Percentiles rank a stretch among this genome's conserved stretches.
Conservation (phyloP, 2,113 vertebrate genomes). For the Trochalopteron elliotii region DNA sequence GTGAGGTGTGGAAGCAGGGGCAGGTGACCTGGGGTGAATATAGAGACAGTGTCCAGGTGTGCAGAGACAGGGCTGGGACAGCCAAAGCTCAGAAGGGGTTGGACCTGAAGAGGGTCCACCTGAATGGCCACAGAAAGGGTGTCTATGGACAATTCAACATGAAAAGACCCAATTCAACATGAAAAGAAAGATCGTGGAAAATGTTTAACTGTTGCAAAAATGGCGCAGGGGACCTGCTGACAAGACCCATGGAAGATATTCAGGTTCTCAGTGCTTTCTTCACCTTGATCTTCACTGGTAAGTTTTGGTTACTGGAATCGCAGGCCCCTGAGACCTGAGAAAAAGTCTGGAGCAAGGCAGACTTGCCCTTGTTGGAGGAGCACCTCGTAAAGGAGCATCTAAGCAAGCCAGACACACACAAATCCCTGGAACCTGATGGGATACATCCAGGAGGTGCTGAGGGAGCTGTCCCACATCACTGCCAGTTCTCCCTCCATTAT, state of each 20-base stretch:
- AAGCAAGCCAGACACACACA: rapidly evolving
- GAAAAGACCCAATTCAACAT: neutral
- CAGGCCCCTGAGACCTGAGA: neutral
- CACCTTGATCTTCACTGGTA: neutral
- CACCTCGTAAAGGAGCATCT: neutral
- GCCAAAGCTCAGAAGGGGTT: rapidly evolving
- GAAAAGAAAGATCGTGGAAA: neutral
- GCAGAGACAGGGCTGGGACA: neutral
- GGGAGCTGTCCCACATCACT: neutral
- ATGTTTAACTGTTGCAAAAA: neutral
- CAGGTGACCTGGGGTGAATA: neutral
- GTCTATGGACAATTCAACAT: neutral
- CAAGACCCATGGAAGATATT: rapidly evolving
- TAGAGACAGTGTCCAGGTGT: neutral
- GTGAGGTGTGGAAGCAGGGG: neutral
- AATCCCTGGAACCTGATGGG: neutral
- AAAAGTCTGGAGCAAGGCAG: neutral
- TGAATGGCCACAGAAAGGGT: neutral
- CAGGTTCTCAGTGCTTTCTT: neutral
- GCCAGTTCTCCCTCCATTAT: rapidly evolving
- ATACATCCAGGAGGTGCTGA: neutral
- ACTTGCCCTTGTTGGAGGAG: neutral
- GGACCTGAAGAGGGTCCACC: rapidly evolving
- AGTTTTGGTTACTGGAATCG: neutral
- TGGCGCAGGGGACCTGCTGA: neutral